phyloP scores from a whole-genome alignment of 2,797 vertebrate genomes.

The Spinus olivaceus region DNA sequence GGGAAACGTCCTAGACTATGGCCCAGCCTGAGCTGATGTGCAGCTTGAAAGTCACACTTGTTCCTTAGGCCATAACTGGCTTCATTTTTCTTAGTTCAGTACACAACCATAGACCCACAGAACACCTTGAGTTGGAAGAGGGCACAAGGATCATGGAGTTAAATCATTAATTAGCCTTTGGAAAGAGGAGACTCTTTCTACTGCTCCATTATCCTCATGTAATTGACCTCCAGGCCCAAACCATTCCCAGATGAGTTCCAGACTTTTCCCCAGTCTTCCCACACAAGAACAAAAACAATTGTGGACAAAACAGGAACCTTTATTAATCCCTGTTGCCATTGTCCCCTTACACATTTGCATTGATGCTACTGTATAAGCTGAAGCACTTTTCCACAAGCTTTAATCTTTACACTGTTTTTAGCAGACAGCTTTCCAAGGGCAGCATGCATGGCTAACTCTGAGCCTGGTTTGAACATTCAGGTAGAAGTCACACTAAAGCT shows the following conservation, averaged over 20 bases:
- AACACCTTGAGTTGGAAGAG: neutral
- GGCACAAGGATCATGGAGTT: neutral
- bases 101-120: neutral
- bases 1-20: neutral
- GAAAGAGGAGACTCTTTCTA: neutral
- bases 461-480: neutral
- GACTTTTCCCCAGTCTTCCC: neutral
- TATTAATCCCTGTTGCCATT: neutral
- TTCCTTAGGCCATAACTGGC: neutral
- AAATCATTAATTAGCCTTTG: neutral
- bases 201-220: neutral
- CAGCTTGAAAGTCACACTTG: neutral
- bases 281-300: neutral
- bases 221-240: neutral
- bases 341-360: neutral
- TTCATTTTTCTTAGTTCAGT: neutral
- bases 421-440: neutral
- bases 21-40: neutral
- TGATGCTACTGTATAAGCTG: neutral
- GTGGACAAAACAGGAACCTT: neutral
- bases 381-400: neutral
- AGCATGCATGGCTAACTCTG: neutral
- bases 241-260: neutral
- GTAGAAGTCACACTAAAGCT: neutral
- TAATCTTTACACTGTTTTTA: neutral